phyloP scores from a whole-genome alignment of 2,888 invertebrate genomes.

The Drosophila fulvimacula region DNA sequence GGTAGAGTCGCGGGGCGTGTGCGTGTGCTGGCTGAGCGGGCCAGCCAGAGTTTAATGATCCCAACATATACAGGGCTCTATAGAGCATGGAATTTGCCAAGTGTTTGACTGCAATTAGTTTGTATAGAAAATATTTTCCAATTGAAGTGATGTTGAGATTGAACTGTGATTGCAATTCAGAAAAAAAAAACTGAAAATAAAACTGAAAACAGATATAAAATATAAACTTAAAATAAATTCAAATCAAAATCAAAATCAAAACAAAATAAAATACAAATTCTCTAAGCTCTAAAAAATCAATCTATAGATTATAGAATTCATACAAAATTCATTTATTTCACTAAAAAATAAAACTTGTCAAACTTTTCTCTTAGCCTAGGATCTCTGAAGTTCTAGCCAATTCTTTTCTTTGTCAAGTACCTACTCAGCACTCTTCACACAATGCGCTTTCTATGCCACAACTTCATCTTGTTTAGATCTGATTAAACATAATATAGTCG shows the following conservation, averaged over 20 bases:
- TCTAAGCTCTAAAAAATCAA: background rate
- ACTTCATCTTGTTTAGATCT: constrained; percentile 37
- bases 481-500: constrained; percentile 47
- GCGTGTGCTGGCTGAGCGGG: background rate
- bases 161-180: background rate
- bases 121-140: constrained; percentile 1
- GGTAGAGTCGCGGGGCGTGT: constrained; percentile 56
- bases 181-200: background rate
- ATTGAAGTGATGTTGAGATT: too few relatives aligned
- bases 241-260: background rate
- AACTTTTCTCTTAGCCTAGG: background rate
- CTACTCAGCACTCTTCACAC: background rate
- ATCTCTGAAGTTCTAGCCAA: background rate
- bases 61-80: constrained; percentile 10
- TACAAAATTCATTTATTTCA: background rate
- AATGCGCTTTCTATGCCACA: constrained; percentile 13
- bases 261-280: background rate
- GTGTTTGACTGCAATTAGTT: constrained; percentile 12
- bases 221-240: background rate
- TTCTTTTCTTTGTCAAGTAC: background rate
- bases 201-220: background rate
- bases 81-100: constrained; percentile 1
- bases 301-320: background rate
- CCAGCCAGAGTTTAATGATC: constrained; percentile 39
- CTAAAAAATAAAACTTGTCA: background rate